phyloP scores from a whole-genome alignment of 2,797 vertebrate species.

The Esox lucius region DNA sequence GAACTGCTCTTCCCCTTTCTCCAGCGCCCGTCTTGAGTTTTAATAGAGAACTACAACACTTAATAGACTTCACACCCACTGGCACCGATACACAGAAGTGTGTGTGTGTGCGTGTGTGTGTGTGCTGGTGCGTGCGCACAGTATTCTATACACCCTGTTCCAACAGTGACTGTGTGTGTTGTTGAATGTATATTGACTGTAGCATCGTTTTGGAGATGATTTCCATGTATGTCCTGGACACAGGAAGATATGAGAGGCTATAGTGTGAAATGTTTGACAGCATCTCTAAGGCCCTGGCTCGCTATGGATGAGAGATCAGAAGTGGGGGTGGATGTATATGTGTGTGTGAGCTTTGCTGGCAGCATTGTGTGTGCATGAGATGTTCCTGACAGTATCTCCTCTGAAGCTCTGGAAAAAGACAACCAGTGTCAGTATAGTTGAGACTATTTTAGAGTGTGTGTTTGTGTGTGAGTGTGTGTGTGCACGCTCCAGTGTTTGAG shows the following conservation, averaged over 20 bases:
- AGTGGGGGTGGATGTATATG: not conserved
- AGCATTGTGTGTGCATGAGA: constrained; percentile 33
- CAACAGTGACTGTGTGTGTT: constrained; percentile 10
- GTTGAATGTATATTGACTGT: not conserved
- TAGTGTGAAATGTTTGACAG: not conserved
- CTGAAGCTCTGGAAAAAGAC: constrained; percentile 27
- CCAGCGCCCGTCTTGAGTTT: constrained; percentile 47
- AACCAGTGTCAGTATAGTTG: constrained; percentile 23
- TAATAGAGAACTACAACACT: constrained; percentile 61
- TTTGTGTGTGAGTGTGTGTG: no score
- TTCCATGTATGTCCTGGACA: not conserved
- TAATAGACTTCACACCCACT: constrained; percentile 40
- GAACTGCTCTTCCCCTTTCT: constrained; percentile 68
- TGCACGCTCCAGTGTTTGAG: no score
- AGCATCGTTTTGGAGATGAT: not conserved
- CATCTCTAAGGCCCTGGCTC: not conserved
- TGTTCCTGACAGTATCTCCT: constrained; percentile 39
- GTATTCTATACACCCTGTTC: not conserved
- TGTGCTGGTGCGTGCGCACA: no score
- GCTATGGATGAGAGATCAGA: constrained; percentile 1
- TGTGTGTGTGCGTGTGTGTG: constrained; percentile 12
- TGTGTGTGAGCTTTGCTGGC: constrained; percentile 24
- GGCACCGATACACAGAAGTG: not conserved
- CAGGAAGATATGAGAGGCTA: no score
- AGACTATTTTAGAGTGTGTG: no score